Base-by-base conservation (phyloP, 2,888 invertebrate genomes). In the Mesorhabditis sp. region DNA sequence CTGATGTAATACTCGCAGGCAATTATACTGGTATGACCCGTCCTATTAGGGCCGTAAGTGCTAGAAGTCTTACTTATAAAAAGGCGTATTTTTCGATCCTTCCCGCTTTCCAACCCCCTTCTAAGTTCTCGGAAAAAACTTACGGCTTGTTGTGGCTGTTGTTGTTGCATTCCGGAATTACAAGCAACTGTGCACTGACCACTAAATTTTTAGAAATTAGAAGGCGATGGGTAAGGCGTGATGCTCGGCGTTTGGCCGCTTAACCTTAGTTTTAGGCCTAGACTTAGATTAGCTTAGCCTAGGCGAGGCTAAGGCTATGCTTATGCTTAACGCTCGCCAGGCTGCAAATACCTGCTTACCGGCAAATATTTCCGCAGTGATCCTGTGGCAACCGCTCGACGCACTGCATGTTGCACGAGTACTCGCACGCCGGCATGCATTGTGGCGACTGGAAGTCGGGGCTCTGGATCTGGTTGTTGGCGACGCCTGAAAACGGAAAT, bases 331-430 rank as follows among this genome's bases (percentile, higher is more conserved):
- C 28, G 28, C 28, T 28, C 28, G 28, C 28, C 28, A 28, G 28
- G 28, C 28, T 28, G 28, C 28, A 28, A 28, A 28, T 28, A 28
- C 28, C 28, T 28, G 2, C 28, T 28, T 28, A 28, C 28, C 58
- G 7, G 58, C 77, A 77, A 45, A 76, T 70, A 43, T 70, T 72
- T 10, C 77, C 77, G 43, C 77, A 77, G 44, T 77, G 77, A 10
- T 77, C 77, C 69, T 74, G 74, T 4, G 77, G 77, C 61, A 74
- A 71, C 62, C 74, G 69, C 69, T 75, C 75, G 62, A 68, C 71
- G 69, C 79, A 79, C 70, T 77, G 77, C 13, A 71, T 72, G 65
- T 75, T 75, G 72, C 79, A 79, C 4, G 77, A 72, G 62, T 74
- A 72, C 65, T 73, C 72, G 61, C 79, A 79, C 62, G 73, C 73